Evolutionary conservation across 2,113 vertebrate species (phyloP).

Genomic region (Amblyopsis rosae): DNA sequence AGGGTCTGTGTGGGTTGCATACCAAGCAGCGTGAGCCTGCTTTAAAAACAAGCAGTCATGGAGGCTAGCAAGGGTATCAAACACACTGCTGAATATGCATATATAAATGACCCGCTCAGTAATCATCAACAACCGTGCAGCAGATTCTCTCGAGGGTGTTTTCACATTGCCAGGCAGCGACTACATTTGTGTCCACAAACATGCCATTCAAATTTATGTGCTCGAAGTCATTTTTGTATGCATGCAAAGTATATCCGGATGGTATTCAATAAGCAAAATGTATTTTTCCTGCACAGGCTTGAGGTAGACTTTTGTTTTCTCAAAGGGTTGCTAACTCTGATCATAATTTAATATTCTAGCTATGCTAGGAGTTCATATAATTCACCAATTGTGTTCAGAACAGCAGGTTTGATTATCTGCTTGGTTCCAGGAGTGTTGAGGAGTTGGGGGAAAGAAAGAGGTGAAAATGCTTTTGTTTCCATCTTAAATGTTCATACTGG

Average conservation of each 20-base stretch:
- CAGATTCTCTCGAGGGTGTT: slow-evolving; percentile 63
- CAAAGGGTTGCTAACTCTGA: slow-evolving; percentile 57
- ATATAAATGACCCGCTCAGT: slow-evolving; percentile 70
- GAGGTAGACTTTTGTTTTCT: slow-evolving; percentile 41
- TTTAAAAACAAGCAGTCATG: slow-evolving; percentile 61
- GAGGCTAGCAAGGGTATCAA: slow-evolving; percentile 64
- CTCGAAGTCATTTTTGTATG: slow-evolving; percentile 55
- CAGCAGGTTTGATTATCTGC: slow-evolving; percentile 38
- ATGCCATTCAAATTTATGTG: slow-evolving; percentile 60
- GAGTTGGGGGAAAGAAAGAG: background rate
- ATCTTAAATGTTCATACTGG: no score
- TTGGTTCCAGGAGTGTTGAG: slow-evolving; percentile 20
- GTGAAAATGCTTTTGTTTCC: no score
- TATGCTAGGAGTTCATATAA: background rate
- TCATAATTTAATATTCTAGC: slow-evolving; percentile 58
- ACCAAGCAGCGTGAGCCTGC: slow-evolving; percentile 60
- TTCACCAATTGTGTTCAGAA: slow-evolving; percentile 32
- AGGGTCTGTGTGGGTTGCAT: slow-evolving; percentile 67
- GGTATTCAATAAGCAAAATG: slow-evolving; percentile 36
- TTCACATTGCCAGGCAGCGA: slow-evolving; percentile 62
- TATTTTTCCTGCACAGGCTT: slow-evolving; percentile 37
- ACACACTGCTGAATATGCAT: slow-evolving; percentile 74
- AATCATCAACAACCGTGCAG: slow-evolving; percentile 67
- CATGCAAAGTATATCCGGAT: slow-evolving; percentile 44
- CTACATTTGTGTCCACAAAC: slow-evolving; percentile 71